These are phyloP conservation scores for Lacerta viridis DNA, from an alignment of 2,797 vertebrate species.

Conservation along the genomic window DNA sequence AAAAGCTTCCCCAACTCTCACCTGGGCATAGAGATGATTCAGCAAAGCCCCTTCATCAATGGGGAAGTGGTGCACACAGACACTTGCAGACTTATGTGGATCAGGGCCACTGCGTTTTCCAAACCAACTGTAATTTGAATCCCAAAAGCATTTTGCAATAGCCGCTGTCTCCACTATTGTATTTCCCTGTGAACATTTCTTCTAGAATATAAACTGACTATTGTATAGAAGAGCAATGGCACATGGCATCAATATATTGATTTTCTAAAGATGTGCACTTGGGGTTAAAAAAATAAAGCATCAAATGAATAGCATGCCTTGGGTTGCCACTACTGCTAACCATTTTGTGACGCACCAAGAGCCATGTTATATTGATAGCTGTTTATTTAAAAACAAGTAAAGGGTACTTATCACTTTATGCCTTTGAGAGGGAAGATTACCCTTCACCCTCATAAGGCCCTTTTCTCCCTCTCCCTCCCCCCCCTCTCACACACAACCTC, in stretches of 20 bases:
- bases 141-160: fast-evolving
- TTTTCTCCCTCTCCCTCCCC: no score
- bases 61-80: background rate
- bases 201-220: background rate
- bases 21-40: background rate
- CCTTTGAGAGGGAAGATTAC: background rate
- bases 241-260: background rate
- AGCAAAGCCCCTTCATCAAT: no score
- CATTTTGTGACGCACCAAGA: conserved; percentile 1
- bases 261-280: background rate
- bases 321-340: background rate
- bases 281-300: background rate
- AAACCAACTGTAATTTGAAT: background rate
- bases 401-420: no score
- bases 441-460: background rate
- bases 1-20: background rate
- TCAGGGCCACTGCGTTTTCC: background rate
- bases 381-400: background rate
- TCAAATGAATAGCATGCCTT: background rate
- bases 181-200: background rate
- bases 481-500: fast-evolving
- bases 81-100: background rate
- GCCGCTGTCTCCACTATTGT: conserved; percentile 14
- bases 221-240: background rate
- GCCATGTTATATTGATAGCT: background rate